Evolutionary conservation across 2,113 vertebrate species (phyloP).

Genomic region (Desmodus rotundus): DNA sequence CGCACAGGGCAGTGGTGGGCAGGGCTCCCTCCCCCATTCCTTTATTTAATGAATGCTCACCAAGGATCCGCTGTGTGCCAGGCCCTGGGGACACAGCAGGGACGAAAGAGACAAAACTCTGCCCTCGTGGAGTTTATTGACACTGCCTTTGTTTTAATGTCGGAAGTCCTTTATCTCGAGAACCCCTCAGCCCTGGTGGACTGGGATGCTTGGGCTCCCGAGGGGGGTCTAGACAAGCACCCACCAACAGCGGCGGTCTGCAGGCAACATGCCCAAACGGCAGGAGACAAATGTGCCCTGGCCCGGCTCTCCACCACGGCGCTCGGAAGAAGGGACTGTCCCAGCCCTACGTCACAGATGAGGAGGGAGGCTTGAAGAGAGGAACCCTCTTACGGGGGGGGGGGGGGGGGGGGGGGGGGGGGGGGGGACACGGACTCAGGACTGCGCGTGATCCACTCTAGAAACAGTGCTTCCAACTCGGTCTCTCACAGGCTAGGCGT

Average conservation of each 20-base stretch:
- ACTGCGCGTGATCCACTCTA: not conserved
- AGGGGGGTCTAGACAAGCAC: too few species aligned
- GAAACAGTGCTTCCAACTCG: not conserved
- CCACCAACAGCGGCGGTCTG: not conserved
- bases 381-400: not conserved
- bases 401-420: too few species aligned
- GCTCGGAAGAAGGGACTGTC: not conserved
- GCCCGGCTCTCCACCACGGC: not conserved
- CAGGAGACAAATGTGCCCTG: rapidly evolving
- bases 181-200: not conserved
- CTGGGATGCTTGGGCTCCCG: rapidly evolving
- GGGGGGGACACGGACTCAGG: too few species aligned
- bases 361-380: rapidly evolving
- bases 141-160: not conserved
- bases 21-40: not conserved
- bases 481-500: not conserved
- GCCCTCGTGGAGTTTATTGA: not conserved
- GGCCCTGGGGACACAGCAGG: not conserved
- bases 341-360: rapidly evolving
- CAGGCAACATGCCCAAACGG: too few species aligned
- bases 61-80: not conserved
- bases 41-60: not conserved
- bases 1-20: not conserved
- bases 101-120: not conserved
- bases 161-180: not conserved